A percentile compares a stretch with the other conserved stretches of the same genome.
Conservation (phyloP, 2,797 vertebrate genomes). For the Sternotherus odoratus region DNA sequence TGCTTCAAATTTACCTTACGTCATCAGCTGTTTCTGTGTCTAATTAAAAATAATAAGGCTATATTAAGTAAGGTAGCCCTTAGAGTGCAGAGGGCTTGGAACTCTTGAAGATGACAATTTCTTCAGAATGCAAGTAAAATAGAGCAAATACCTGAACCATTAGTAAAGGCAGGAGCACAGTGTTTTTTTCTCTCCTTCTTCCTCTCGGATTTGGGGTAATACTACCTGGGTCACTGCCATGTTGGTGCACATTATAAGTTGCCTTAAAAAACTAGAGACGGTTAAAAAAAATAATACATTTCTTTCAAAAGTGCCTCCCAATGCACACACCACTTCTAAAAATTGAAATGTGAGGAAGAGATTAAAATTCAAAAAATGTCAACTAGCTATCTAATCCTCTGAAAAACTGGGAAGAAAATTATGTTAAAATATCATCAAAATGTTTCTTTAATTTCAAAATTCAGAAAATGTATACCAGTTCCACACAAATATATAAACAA, state of each 20-base stretch:
- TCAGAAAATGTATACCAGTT: not conserved
- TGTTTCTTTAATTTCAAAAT: not conserved
- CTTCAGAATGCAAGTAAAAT: not conserved
- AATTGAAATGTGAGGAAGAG: not conserved
- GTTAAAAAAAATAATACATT: not conserved
- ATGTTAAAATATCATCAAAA: not conserved
- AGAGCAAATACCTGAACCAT: not conserved
- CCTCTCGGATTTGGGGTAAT: not conserved
- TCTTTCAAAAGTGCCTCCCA: not conserved
- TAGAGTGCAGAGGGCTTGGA: not conserved
- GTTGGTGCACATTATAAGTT: not conserved
- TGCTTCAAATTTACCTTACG: constrained; percentile 37
- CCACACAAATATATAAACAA: constrained; percentile 33
- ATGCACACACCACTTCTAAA: not conserved
- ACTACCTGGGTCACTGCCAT: not conserved
- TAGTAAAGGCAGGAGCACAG: not conserved
- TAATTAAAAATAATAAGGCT: constrained; percentile 55
- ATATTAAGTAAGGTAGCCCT: constrained; percentile 60
- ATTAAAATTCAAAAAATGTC: not conserved
- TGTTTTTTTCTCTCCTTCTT: not conserved
- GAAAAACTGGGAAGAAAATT: not conserved
- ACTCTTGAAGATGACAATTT: not conserved
- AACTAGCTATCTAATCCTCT: not conserved
- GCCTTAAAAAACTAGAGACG: not conserved
- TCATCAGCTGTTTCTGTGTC: not conserved